A percentile compares a stretch with the other conserved stretches of the same genome.
These are phyloP conservation scores for Pachypanchax playfairii DNA, from an alignment of 2,113 vertebrate species.

Conservation along the genomic window DNA sequence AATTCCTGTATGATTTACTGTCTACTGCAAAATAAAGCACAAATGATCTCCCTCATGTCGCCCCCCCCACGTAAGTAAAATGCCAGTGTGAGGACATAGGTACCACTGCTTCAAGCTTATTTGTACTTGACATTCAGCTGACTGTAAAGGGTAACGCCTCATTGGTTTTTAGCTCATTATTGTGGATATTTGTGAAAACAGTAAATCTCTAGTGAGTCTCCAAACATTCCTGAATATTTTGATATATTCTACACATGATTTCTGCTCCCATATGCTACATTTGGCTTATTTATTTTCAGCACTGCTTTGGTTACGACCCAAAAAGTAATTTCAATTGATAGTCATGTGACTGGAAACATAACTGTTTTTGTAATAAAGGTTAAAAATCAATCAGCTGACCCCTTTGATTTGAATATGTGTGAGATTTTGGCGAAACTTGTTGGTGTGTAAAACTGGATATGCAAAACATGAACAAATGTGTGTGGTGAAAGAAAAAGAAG, in stretches of 20 bases:
- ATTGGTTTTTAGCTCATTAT: slow-evolving; percentile 17
- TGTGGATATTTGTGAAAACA: slow-evolving; percentile 33
- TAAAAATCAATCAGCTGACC: neutral
- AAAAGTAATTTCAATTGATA: slow-evolving; percentile 1
- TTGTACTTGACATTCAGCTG: slow-evolving; percentile 40
- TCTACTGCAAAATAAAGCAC: slow-evolving; percentile 77
- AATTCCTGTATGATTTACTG: slow-evolving; percentile 76
- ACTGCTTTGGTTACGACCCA: neutral
- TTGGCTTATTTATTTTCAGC: slow-evolving; percentile 2
- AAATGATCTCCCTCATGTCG: slow-evolving; percentile 61
- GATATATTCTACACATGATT: neutral
- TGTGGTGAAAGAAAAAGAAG: slow-evolving; percentile 30
- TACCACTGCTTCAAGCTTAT: slow-evolving; percentile 25
- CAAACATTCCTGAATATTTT: slow-evolving; percentile 6
- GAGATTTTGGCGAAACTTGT: neutral
- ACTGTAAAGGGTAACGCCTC: slow-evolving; percentile 15
- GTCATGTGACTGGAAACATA: slow-evolving; percentile 10
- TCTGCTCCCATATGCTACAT: slow-evolving; percentile 9
- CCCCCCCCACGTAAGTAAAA: slow-evolving; percentile 16
- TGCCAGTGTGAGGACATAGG: slow-evolving; percentile 27
- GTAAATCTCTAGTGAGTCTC: slow-evolving; percentile 11
- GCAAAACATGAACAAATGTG: slow-evolving; percentile 28
- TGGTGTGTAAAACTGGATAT: slow-evolving; percentile 11
- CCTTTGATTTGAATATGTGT: slow-evolving; percentile 1
- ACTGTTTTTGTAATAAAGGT: slow-evolving; percentile 29